Percentiles rank a stretch among this genome's conserved stretches.
Conservation (phyloP, 1,140 invertebrate species). For the Drosophila orena region DNA sequence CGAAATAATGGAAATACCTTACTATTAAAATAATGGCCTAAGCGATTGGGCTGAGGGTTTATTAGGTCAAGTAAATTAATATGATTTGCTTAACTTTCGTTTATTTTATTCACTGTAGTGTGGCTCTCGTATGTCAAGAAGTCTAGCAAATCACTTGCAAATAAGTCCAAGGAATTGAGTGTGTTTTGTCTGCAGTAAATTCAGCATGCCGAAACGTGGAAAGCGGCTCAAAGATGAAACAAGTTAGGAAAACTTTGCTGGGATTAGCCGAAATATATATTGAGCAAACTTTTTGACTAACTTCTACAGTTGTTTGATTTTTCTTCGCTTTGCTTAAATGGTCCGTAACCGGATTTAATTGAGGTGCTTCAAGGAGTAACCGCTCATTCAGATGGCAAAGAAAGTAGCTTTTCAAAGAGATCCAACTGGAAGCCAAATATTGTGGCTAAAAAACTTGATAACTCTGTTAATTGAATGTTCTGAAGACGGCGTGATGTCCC, state of each 20-base stretch:
- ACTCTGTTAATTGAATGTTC: conserved; percentile 15
- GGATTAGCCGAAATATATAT: conserved; percentile 42
- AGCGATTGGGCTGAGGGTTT: too few species aligned
- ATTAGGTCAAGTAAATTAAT: neutral
- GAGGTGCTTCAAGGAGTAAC: conserved; percentile 50
- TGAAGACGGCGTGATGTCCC: neutral
- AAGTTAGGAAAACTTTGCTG: conserved; percentile 44
- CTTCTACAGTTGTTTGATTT: conserved; percentile 29
- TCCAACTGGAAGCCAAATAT: conserved; percentile 19
- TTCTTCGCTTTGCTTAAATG: conserved; percentile 34
- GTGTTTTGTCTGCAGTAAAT: conserved; percentile 10
- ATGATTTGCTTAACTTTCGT: neutral
- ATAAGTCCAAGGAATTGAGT: conserved; percentile 6
- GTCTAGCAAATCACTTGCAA: neutral
- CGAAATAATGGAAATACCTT: too few species aligned
- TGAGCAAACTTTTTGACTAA: conserved; percentile 45
- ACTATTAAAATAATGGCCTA: too few species aligned
- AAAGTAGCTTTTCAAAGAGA: conserved; percentile 48
- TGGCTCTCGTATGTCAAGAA: neutral
- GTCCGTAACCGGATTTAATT: conserved; percentile 44
- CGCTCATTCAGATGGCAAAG: conserved; percentile 54
- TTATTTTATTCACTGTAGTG: neutral
- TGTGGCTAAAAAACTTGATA: conserved; percentile 11
- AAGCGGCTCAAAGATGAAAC: conserved; percentile 17
- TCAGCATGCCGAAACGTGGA: neutral